Conservation (phyloP, 2,888 invertebrate genomes). For the Agonum fuliginosum region DNA sequence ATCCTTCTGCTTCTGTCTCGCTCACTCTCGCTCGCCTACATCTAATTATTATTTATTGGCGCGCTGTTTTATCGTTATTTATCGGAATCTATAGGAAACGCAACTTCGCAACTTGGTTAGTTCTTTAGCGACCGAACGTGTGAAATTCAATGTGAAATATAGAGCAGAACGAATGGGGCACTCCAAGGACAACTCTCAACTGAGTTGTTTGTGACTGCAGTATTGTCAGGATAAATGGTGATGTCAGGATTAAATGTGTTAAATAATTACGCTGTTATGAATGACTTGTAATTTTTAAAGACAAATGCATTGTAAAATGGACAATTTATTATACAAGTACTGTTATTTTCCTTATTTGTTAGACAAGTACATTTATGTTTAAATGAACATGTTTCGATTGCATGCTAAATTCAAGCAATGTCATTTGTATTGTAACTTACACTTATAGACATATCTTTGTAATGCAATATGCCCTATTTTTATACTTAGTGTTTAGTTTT, state of each 20-base stretch:
- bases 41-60: conserved; percentile 59
- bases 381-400: too few relatives aligned
- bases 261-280: conserved; percentile 42
- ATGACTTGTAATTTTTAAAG: conserved; percentile 13
- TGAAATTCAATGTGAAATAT: conserved; percentile 54
- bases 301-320: not conserved
- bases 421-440: too few relatives aligned
- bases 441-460: too few relatives aligned
- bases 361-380: not conserved
- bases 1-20: conserved; percentile 39
- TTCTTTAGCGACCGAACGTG: conserved; percentile 37
- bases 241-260: conserved; percentile 46
- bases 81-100: conserved; percentile 49
- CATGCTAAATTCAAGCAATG: too few relatives aligned
- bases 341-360: conserved; percentile 37
- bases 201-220: not conserved
- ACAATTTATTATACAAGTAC: conserved; percentile 16
- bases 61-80: conserved; percentile 53
- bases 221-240: conserved; percentile 22
- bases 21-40: conserved; percentile 53
- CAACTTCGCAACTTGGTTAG: conserved; percentile 10
- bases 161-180: conserved; percentile 48
- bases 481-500: too few relatives aligned
- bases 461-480: too few relatives aligned
- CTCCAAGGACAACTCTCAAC: conserved; percentile 31